Conservation (phyloP, 64 coral and sea anemone species). For the Stichodactyla helianthus region DNA sequence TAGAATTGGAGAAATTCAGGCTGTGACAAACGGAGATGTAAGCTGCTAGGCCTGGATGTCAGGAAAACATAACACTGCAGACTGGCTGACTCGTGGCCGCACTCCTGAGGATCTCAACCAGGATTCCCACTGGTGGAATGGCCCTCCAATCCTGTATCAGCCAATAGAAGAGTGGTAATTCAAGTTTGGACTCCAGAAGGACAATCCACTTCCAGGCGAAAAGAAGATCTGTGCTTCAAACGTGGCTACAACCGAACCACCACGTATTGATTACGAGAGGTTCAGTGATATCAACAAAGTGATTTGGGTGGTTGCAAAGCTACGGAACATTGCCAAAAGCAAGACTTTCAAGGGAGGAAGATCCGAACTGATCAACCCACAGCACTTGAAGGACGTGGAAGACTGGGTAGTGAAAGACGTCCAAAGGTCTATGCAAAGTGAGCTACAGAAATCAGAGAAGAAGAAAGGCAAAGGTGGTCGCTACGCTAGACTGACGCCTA, state of each 20-base stretch:
- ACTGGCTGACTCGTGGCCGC: slow-evolving; percentile 40
- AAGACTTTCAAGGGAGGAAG: slow-evolving; percentile 50
- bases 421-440: slow-evolving; percentile 40
- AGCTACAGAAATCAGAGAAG: slow-evolving; percentile 31
- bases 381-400: slow-evolving; percentile 41
- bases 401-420: slow-evolving; percentile 53
- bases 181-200: slow-evolving; percentile 43
- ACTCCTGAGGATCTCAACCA: slow-evolving; percentile 13
- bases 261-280: slow-evolving; percentile 22
- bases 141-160: slow-evolving; percentile 13
- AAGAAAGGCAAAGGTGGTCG: slow-evolving; percentile 34
- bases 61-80: slow-evolving; percentile 39
- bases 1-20: slow-evolving; percentile 12
- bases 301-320: slow-evolving; percentile 40
- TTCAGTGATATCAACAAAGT: slow-evolving; percentile 50
- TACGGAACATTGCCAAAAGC: slow-evolving; percentile 35
- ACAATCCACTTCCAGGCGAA: slow-evolving; percentile 49
- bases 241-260: not conserved
- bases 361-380: slow-evolving; percentile 9
- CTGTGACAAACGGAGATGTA: slow-evolving; percentile 36
- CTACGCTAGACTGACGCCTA: slow-evolving; percentile 39
- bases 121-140: slow-evolving; percentile 48
- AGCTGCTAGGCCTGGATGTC: slow-evolving; percentile 47
- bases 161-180: slow-evolving; percentile 48
- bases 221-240: slow-evolving; percentile 29